Conservation (phyloP, 2,888 invertebrate species). For the Melinaea marsaeus region DNA sequence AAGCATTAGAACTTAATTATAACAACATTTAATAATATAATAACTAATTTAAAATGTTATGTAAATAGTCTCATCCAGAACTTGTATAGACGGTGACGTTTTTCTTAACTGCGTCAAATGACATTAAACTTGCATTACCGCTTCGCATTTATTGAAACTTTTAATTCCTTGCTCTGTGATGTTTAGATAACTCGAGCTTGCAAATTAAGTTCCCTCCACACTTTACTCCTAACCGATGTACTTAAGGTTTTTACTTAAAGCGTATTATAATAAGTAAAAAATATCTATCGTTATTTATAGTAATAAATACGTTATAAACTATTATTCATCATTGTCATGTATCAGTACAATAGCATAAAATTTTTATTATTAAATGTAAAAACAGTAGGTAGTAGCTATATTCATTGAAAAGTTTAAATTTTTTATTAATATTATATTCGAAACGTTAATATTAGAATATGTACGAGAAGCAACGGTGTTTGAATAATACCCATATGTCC, state of each 20-base stretch:
- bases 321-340: too few species aligned
- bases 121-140: conserved; percentile 71
- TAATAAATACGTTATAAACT: too few species aligned
- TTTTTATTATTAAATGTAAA: too few species aligned
- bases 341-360: too few species aligned
- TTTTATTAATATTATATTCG: too few species aligned
- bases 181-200: conserved; percentile 18
- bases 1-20: too few species aligned
- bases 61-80: conserved; percentile 35
- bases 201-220: conserved; percentile 14
- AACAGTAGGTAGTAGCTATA: too few species aligned
- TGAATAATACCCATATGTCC: conserved; percentile 21
- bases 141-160: conserved; percentile 58
- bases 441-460: conserved; percentile 9
- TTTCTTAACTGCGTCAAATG: conserved; percentile 58
- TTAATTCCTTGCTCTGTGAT: conserved; percentile 18
- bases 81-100: not conserved
- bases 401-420: too few species aligned
- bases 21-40: too few species aligned
- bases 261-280: too few species aligned
- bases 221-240: not conserved
- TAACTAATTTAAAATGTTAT: too few species aligned
- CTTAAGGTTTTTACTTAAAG: not conserved
- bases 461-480: conserved; percentile 11
- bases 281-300: too few species aligned